Evolutionary conservation across 2,888 invertebrate genomes (phyloP).

Genomic region (Podabrus alpinus): DNA sequence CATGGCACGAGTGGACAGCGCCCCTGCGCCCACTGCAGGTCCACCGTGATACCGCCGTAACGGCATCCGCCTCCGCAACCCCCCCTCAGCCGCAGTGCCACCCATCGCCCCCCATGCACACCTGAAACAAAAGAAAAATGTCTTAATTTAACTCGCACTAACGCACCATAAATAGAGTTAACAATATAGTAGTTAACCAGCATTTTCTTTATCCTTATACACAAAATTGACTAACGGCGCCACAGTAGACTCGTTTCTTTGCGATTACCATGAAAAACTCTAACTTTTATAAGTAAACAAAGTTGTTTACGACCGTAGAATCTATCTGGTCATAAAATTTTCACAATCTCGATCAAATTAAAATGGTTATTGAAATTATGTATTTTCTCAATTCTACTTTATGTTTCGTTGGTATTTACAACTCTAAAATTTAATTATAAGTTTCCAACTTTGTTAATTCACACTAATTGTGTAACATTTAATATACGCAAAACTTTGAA

Average conservation of each 20-base stretch:
- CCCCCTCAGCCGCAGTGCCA: slow-evolving; percentile 54
- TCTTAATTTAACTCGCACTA: slow-evolving; percentile 4
- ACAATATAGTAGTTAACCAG: neutral
- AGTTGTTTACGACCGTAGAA: slow-evolving; percentile 16
- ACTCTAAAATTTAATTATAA: neutral
- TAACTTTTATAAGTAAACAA: slow-evolving; percentile 18
- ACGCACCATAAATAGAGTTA: neutral
- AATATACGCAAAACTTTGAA: neutral
- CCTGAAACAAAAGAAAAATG: slow-evolving; percentile 60
- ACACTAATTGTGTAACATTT: neutral
- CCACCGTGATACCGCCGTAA: slow-evolving; percentile 59
- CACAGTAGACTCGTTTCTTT: slow-evolving; percentile 9
- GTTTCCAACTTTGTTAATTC: neutral
- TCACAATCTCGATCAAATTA: neutral
- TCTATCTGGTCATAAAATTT: slow-evolving; percentile 4
- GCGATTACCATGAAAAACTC: slow-evolving; percentile 5
- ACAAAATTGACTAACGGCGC: slow-evolving; percentile 10
- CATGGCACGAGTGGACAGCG: slow-evolving; percentile 59
- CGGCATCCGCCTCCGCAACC: slow-evolving; percentile 57
- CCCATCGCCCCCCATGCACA: slow-evolving; percentile 60
- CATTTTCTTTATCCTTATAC: neutral
- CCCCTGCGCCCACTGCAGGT: slow-evolving; percentile 61
- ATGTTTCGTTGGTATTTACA: neutral
- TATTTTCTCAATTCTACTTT: neutral
- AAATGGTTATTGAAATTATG: neutral